Percentiles rank a stretch among this genome's conserved stretches.
Evolutionary conservation across 30 jellyfish, hydroid and myxozoan species (phyloP).

Genomic region (Hydractinia echinata): DNA sequence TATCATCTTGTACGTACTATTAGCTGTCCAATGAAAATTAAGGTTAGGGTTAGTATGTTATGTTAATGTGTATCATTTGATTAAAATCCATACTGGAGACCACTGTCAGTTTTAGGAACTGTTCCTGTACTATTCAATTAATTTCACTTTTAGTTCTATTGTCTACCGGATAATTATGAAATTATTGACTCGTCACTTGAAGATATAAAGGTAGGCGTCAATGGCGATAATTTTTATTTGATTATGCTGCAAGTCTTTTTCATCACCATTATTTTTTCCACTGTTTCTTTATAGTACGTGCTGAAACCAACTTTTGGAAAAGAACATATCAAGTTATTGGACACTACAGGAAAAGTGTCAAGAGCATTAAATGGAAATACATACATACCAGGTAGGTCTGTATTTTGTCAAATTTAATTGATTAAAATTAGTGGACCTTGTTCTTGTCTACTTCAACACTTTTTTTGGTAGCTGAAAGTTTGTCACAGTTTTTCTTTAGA

Average conservation of each 20-base stretch:
- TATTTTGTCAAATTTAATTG: background rate
- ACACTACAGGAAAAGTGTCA: constrained; percentile 66
- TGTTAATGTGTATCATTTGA: too few species aligned
- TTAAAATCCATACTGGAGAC: too few species aligned
- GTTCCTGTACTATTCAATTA: background rate
- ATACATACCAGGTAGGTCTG: constrained; percentile 78
- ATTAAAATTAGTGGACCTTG: background rate
- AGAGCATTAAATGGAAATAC: constrained; percentile 89
- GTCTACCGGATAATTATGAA: constrained; percentile 97
- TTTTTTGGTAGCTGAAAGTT: background rate
- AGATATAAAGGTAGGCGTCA: constrained; percentile 71
- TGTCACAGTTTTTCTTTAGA: background rate
- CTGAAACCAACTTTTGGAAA: constrained; percentile 75
- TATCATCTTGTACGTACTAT: too few species aligned
- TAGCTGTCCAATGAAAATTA: too few species aligned
- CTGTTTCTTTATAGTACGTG: constrained; percentile 44
- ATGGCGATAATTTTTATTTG: background rate
- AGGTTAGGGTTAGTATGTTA: too few species aligned
- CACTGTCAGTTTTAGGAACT: too few species aligned
- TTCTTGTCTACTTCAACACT: background rate
- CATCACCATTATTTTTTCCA: background rate
- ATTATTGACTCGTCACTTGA: constrained; percentile 90
- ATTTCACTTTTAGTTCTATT: constrained; percentile 57
- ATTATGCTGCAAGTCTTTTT: background rate
- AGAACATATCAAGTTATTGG: constrained; percentile 60